Percentiles rank a stretch among this genome's conserved stretches.
These are phyloP conservation scores for Mechanitis messenoides DNA, from an alignment of 2,888 invertebrate genomes.

Conservation along the genomic window DNA sequence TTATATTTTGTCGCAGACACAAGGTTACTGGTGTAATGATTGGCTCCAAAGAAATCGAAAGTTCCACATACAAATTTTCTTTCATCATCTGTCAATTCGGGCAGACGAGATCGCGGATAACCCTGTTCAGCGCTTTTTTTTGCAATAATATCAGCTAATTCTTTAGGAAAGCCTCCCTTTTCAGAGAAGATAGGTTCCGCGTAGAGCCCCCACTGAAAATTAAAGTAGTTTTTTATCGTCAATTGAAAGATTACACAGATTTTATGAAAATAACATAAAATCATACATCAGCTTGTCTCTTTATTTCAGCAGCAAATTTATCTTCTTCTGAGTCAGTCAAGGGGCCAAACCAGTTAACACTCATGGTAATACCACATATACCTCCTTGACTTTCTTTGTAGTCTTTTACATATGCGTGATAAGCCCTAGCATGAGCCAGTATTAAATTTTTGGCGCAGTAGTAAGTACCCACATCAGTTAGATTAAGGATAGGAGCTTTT, in stretches of 20 bases:
- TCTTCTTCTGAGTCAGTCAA: conserved; percentile 51
- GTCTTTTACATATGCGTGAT: conserved; percentile 53
- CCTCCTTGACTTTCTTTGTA: conserved; percentile 46
- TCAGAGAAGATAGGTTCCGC: conserved; percentile 68
- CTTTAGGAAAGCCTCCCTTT: conserved; percentile 72
- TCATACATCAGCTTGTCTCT: conserved; percentile 39
- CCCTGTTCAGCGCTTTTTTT: conserved; percentile 46
- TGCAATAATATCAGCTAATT: conserved; percentile 59
- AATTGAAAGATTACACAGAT: background rate
- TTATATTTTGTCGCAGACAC: conserved; percentile 42
- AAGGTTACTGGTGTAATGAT: conserved; percentile 77
- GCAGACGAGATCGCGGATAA: conserved; percentile 41
- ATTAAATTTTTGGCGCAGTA: conserved; percentile 69
- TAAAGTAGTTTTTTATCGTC: background rate
- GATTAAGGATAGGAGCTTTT: conserved; percentile 51
- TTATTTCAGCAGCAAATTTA: conserved; percentile 46
- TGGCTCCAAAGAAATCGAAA: conserved; percentile 74
- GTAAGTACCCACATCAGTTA: conserved; percentile 67
- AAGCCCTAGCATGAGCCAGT: conserved; percentile 72
- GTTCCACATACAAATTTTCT: conserved; percentile 44
- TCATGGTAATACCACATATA: conserved; percentile 40
- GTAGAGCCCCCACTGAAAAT: conserved; percentile 59
- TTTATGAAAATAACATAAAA: background rate
- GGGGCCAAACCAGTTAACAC: conserved; percentile 44
- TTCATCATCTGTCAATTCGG: conserved; percentile 44